Conservation (phyloP, 2,888 invertebrate species). For the Chymomyza fuscimana region DNA sequence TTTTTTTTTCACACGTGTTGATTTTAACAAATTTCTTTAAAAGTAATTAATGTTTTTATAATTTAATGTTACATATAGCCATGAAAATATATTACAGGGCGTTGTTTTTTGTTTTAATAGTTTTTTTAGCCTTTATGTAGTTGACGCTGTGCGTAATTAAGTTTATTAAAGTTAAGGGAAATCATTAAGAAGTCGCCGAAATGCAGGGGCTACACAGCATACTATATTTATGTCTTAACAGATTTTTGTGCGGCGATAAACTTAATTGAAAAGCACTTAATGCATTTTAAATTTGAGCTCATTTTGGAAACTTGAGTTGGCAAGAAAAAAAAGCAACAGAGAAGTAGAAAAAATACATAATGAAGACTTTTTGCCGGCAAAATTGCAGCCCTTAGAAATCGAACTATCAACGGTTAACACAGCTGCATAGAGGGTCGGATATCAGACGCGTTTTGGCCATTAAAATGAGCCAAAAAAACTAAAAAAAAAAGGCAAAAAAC, state of each 20-base stretch:
- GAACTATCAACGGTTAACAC: constrained; percentile 62
- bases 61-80: background rate
- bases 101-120: background rate
- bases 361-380: constrained; percentile 11
- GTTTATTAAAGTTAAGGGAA: constrained; percentile 42
- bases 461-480: constrained; percentile 13
- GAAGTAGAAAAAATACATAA: constrained; percentile 2
- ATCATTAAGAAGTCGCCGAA: constrained; percentile 54
- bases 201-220: constrained; percentile 43
- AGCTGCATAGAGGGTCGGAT: background rate
- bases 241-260: constrained; percentile 70
- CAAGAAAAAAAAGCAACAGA: constrained; percentile 2
- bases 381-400: constrained; percentile 65
- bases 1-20: background rate
- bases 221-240: constrained; percentile 9
- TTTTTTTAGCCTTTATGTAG: background rate
- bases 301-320: constrained; percentile 57
- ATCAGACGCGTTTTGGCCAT: constrained; percentile 10
- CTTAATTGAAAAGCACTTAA: constrained; percentile 73
- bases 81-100: background rate
- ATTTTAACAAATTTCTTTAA: background rate
- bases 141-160: constrained; percentile 14
- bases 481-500: constrained; percentile 6
- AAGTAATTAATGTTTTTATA: background rate
- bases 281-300: constrained; percentile 65